These are phyloP conservation scores for Myotis davidii DNA, from an alignment of 2,113 vertebrate genomes.

Conservation along the genomic window DNA sequence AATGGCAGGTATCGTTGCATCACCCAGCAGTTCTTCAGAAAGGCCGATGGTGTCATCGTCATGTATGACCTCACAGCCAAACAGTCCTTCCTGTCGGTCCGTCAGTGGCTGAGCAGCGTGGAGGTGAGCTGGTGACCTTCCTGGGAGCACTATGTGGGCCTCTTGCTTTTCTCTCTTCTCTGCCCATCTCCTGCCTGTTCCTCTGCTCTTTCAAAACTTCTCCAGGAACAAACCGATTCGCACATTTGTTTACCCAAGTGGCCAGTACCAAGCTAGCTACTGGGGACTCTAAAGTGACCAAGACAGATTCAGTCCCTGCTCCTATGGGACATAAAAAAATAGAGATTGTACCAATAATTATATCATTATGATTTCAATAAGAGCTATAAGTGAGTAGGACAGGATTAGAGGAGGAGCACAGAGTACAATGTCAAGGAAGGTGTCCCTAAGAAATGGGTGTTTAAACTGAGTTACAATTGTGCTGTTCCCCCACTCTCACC, in stretches of 20 bases:
- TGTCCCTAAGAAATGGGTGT: not conserved
- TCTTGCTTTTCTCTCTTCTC: not conserved
- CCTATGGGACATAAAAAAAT: not conserved
- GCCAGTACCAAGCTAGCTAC: not conserved
- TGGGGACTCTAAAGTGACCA: not conserved
- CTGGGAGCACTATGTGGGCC: accelerated
- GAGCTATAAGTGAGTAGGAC: not conserved
- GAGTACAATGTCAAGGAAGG: not conserved
- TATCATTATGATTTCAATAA: too few species aligned
- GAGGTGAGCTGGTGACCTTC: constrained; percentile 84
- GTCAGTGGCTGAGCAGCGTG: constrained; percentile 91
- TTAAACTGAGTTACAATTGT: accelerated
- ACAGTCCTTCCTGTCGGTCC: constrained; percentile 90
- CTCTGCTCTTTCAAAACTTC: not conserved
- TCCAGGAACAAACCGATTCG: accelerated
- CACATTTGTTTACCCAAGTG: accelerated
- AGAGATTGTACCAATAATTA: not conserved
- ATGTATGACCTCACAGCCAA: constrained; percentile 93
- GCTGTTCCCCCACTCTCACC: not conserved
- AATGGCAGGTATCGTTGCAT: constrained; percentile 91
- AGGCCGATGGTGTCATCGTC: constrained; percentile 93
- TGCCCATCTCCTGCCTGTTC: not conserved
- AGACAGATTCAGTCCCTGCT: not conserved
- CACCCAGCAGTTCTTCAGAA: constrained; percentile 96
- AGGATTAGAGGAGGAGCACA: not conserved